Percentiles rank a stretch among this genome's conserved stretches.
Conservation (phyloP, 2,797 vertebrate genomes). For the Rhinophrynus dorsalis region DNA sequence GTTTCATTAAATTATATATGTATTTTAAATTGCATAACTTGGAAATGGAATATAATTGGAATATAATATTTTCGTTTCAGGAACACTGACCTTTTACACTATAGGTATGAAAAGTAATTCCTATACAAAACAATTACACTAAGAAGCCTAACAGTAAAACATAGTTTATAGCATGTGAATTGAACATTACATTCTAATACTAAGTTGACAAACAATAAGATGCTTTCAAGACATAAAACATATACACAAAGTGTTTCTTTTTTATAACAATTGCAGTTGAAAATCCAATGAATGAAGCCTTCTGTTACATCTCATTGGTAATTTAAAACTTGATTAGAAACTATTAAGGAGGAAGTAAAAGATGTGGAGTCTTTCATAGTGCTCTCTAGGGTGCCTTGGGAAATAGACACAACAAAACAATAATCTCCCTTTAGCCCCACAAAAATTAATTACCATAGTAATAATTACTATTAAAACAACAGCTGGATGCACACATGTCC, state of each 20-base stretch:
- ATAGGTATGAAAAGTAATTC: no score
- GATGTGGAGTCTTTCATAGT: constrained; percentile 64
- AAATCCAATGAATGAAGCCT: constrained; percentile 11
- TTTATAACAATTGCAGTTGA: background rate
- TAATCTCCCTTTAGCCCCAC: constrained; percentile 69
- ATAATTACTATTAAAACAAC: constrained; percentile 67
- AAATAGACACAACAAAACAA: constrained; percentile 68
- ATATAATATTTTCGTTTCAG: no score
- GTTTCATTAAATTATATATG: no score
- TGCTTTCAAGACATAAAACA: no score
- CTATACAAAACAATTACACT: no score
- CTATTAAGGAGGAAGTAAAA: constrained; percentile 67
- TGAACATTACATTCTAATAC: no score
- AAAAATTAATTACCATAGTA: constrained; percentile 74
- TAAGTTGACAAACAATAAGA: no score
- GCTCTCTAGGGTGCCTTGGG: constrained; percentile 63
- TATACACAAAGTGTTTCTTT: constrained; percentile 17
- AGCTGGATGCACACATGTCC: constrained; percentile 63
- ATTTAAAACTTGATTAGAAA: constrained; percentile 42
- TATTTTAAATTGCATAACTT: no score
- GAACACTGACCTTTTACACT: no score
- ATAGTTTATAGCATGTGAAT: no score
- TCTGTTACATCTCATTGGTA: constrained; percentile 35
- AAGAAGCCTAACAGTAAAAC: no score
- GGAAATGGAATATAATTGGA: no score